phyloP scores from a whole-genome alignment of 2,113 vertebrate genomes.

The Promerops cafer region DNA sequence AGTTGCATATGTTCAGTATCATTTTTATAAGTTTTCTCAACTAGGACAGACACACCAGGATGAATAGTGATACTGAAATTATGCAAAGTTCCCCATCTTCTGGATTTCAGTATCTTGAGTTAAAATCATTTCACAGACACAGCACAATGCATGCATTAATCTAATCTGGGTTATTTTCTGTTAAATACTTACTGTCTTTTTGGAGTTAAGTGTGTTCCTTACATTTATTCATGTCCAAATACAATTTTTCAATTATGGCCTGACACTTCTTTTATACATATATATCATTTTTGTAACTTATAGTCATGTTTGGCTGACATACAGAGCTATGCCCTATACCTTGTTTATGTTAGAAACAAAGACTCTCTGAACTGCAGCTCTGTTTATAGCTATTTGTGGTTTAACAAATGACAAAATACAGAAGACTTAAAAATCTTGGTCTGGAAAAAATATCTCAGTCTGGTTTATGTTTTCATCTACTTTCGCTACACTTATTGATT shows the following conservation, averaged over 20 bases:
- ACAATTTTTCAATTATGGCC: constrained; percentile 56
- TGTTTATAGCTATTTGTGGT: constrained; percentile 66
- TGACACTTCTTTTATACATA: constrained; percentile 67
- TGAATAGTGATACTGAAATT: neutral
- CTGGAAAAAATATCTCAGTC: constrained; percentile 68
- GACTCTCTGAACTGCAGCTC: constrained; percentile 54
- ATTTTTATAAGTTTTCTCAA: neutral
- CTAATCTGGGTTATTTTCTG: constrained; percentile 5
- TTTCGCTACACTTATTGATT: constrained; percentile 60
- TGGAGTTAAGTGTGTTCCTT: constrained; percentile 22
- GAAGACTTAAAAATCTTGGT: constrained; percentile 71
- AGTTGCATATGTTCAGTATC: neutral
- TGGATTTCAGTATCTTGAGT: neutral
- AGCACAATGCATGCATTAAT: neutral
- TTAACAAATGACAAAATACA: constrained; percentile 77
- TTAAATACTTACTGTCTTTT: neutral
- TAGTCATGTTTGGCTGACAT: constrained; percentile 50
- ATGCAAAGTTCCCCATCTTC: neutral
- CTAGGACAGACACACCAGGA: neutral
- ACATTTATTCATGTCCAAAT: constrained; percentile 38
- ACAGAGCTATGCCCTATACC: constrained; percentile 52
- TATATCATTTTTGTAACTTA: constrained; percentile 62
- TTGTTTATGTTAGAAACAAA: constrained; percentile 74
- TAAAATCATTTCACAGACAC: constrained; percentile 17
- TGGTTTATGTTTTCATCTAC: constrained; percentile 70